Conservation (phyloP, 1,140 invertebrate genomes). For the Bombus waltoni region DNA sequence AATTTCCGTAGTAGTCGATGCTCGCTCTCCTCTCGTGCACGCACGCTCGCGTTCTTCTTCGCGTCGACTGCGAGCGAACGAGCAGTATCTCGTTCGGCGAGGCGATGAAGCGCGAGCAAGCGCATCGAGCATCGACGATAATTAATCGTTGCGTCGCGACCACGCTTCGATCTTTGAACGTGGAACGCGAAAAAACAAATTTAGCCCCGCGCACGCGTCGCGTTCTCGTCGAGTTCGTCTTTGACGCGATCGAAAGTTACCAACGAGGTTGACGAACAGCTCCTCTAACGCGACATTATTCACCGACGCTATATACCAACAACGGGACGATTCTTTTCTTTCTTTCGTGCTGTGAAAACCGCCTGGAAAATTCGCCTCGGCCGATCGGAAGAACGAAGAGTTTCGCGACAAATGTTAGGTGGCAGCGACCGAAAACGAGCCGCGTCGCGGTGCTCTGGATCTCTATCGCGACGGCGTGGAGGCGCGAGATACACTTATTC, state of each 20-base stretch:
- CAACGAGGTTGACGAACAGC: neutral
- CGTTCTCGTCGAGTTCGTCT: neutral
- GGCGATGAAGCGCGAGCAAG: neutral
- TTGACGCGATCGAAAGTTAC: neutral
- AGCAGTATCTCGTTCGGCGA: neutral
- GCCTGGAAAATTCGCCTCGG: too few species aligned
- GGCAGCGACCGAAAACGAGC: neutral
- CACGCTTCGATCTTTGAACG: neutral
- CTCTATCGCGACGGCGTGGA: too few species aligned
- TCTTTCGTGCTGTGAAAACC: too few species aligned
- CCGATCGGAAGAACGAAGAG: too few species aligned
- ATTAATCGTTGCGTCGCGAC: neutral
- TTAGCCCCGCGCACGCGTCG: neutral
- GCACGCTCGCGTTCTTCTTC: neutral
- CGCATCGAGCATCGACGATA: neutral
- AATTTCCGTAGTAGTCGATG: neutral
- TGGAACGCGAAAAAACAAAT: neutral
- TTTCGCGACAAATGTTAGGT: too few species aligned
- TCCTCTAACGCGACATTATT: neutral
- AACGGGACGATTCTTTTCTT: too few species aligned
- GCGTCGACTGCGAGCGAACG: neutral
- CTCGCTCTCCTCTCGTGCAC: neutral
- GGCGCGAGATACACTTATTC: neutral
- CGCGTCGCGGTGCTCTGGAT: neutral
- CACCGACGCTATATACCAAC: neutral